Percentiles rank a stretch among this genome's conserved stretches.
These are phyloP conservation scores for Lasioglossum leucozonium DNA, from an alignment of 2,888 invertebrate genomes.

Conservation along the genomic window DNA sequence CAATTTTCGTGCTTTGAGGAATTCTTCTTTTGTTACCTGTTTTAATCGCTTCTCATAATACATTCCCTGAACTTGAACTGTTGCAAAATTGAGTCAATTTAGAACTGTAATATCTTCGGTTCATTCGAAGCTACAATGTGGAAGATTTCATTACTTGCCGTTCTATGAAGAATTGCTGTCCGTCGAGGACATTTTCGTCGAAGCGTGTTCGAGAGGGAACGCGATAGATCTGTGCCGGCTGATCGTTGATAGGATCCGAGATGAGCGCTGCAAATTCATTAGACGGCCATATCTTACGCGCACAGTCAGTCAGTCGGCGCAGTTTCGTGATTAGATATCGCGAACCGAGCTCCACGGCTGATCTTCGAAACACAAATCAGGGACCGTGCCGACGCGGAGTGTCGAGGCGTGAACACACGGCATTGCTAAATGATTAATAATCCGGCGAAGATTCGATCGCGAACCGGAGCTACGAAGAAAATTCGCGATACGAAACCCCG, in stretches of 20 bases:
- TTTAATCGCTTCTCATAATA: not conserved
- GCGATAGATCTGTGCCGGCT: conserved; percentile 65
- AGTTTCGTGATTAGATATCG: conserved; percentile 49
- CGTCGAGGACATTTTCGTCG: not conserved
- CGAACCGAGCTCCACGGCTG: conserved; percentile 16
- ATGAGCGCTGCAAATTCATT: conserved; percentile 73
- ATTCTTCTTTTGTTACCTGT: not conserved
- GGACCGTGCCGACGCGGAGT: not conserved
- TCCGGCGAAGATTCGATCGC: not conserved
- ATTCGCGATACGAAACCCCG: not conserved
- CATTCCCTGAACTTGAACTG: not conserved
- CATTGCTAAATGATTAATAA: not conserved
- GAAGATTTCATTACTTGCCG: no score
- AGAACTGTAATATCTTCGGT: no score
- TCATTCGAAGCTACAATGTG: no score
- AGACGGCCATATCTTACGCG: conserved; percentile 64
- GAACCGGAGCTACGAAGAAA: not conserved
- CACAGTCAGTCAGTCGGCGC: conserved; percentile 42
- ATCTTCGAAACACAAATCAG: conserved; percentile 9
- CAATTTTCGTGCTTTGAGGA: not conserved
- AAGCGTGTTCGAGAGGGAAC: conserved; percentile 2
- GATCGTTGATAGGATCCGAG: conserved; percentile 66
- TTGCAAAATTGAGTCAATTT: no score
- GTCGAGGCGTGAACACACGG: not conserved
- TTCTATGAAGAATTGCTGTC: no score